These are phyloP conservation scores for Venustoraphidia nigricollis DNA, from an alignment of 2,888 invertebrate species.

Conservation along the genomic window DNA sequence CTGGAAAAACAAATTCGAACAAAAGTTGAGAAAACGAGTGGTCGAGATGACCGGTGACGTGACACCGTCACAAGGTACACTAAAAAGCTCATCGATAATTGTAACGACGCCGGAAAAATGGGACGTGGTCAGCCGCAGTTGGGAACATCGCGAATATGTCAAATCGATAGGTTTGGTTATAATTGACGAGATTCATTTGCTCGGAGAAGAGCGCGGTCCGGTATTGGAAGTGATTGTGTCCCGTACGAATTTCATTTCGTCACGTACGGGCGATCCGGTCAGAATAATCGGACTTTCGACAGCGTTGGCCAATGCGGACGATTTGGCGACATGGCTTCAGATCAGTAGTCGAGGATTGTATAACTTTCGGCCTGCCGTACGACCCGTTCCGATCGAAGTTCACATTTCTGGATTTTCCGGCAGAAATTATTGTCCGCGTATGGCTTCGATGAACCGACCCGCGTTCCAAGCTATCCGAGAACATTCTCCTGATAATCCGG, in stretches of 20 bases:
- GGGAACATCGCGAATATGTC: constrained; percentile 95
- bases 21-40: constrained; percentile 60
- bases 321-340: constrained; percentile 91
- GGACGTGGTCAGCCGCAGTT: constrained; percentile 97
- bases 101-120: constrained; percentile 99
- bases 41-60: constrained; percentile 94
- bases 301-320: constrained; percentile 92
- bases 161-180: constrained; percentile 79
- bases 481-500: constrained; percentile 82
- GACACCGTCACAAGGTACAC: constrained; percentile 71
- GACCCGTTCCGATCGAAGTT: constrained; percentile 90
- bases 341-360: constrained; percentile 83
- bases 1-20: constrained; percentile 73
- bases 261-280: constrained; percentile 66
- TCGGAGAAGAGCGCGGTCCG: constrained; percentile 81
- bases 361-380: constrained; percentile 94
- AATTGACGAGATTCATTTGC: constrained; percentile 95
- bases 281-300: constrained; percentile 93
- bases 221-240: constrained; percentile 96
- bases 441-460: constrained; percentile 99
- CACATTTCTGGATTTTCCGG: constrained; percentile 83
- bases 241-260: constrained; percentile 88
- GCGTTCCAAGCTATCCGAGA: constrained; percentile 89
- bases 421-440: constrained; percentile 96
- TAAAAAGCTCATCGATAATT: constrained; percentile 76